Base-by-base conservation (phyloP, 2,888 invertebrate genomes). In the Lissonota sp. region DNA sequence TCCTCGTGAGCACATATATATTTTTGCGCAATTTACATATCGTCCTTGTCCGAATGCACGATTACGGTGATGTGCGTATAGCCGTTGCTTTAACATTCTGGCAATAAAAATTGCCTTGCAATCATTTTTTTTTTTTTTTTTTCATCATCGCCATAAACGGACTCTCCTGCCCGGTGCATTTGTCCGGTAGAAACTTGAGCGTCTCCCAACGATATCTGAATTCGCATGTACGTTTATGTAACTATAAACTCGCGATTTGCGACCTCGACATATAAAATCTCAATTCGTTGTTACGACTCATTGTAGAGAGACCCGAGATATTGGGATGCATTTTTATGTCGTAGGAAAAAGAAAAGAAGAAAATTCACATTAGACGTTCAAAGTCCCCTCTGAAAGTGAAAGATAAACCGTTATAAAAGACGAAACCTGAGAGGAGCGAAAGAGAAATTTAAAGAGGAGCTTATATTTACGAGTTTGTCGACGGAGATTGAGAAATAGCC, bases 71-170 rank as follows among this genome's bases (percentile, higher is more conserved):
- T 66, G 58, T 60, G 26, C 51, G 60, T 49, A n/a, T 16, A 37
- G 40, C 39, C 3, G 10, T 46, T 10, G 6, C 12, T 14, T 40
- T n/a, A 26, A 26, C 14, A 44, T 46, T 26, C 46, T 7, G n/a
- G n/a, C 49, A 46, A 60, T 40, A 51, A 26, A 64, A 40, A 12
- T 26, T 57, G 58, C 12, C 8, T 12, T 12, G 66, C 64, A 40
- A 74, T 69, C 16, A 57, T 73, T 69, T 69, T 46, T 49, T 73
- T 57, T 79, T 57, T 26, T 26, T 26, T 26, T 26, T 26, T 26
- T 26, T 3, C 26, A 26, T 26, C 26, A 26, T 26, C 26, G 69
- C 73, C 74, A 70, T 79, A 79, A 64, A 64, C 58, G 58, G 74
- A 70, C 14, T 26, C n/a, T 70, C 39, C 7, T 10, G 14, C 39